Evolutionary conservation across 2,888 invertebrate species (phyloP).

Genomic region (Eutolmus rufibarbis): DNA sequence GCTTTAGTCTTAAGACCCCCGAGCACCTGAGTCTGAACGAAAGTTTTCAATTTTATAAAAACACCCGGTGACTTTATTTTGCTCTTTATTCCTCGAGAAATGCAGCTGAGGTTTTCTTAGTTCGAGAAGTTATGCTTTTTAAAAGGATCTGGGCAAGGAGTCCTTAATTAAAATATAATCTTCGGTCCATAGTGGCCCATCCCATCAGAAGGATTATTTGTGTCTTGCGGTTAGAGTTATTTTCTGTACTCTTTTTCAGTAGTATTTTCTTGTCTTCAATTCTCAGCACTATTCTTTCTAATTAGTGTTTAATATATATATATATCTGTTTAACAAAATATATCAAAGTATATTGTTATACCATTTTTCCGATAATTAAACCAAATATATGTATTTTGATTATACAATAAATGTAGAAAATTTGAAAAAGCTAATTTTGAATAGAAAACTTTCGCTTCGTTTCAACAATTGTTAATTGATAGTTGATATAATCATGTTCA

Average conservation of each 20-base stretch:
- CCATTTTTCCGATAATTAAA: too few relatives aligned
- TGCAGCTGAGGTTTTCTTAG: conserved; percentile 15
- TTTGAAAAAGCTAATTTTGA: too few relatives aligned
- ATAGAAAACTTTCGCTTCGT: too few relatives aligned
- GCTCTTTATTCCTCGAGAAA: background rate
- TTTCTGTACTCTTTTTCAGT: too few relatives aligned
- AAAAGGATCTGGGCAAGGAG: background rate
- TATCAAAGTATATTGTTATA: too few relatives aligned
- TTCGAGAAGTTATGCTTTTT: background rate
- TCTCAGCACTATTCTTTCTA: too few relatives aligned
- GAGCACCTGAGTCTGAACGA: conserved; percentile 43
- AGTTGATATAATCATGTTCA: too few relatives aligned
- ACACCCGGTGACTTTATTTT: background rate
- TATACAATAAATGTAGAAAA: too few relatives aligned
- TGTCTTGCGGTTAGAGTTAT: background rate
- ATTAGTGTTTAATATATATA: too few relatives aligned
- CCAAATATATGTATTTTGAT: too few relatives aligned
- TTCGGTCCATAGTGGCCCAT: background rate
- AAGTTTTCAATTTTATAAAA: conserved; percentile 29
- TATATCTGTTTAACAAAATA: too few relatives aligned
- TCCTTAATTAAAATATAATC: background rate
- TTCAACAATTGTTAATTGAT: too few relatives aligned
- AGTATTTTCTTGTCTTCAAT: background rate
- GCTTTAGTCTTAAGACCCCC: conserved; percentile 42
- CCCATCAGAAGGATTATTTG: background rate